Conservation (phyloP, 2,113 vertebrate genomes). For the Scolopax mira region DNA sequence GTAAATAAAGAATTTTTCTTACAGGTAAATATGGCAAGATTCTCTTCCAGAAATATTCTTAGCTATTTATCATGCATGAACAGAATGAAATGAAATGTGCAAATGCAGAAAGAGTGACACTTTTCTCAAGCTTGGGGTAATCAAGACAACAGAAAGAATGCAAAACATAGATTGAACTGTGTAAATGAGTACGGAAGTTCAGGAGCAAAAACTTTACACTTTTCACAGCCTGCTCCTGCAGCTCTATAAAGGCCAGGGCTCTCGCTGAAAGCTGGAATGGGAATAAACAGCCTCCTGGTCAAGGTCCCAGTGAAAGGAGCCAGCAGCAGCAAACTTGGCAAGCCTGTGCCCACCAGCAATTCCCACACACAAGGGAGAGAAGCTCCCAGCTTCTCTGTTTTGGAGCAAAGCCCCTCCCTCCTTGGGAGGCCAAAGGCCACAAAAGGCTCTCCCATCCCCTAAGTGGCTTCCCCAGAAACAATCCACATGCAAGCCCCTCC, state of each 20-base stretch:
- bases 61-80: not conserved
- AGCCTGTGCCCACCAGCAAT: not conserved
- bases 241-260: not conserved
- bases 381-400: not conserved
- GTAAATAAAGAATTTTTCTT: not conserved
- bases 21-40: not conserved
- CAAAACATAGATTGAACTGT: not conserved
- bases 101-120: not conserved
- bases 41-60: not conserved
- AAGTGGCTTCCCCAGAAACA: not conserved
- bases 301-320: not conserved
- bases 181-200: not conserved
- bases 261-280: not conserved
- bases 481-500: not conserved
- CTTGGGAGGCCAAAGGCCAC: not conserved
- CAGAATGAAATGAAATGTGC: not conserved
- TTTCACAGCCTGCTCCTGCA: not conserved
- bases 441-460: not conserved
- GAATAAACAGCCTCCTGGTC: conserved; percentile 13
- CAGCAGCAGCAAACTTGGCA: conserved; percentile 12
- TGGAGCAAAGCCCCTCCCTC: not conserved
- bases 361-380: not conserved
- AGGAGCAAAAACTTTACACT: not conserved
- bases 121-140: not conserved
- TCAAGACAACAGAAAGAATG: not conserved